Percentiles rank a stretch among this genome's conserved stretches.
These are phyloP conservation scores for Pogona vitticeps DNA, from an alignment of 2,113 vertebrate genomes.

Conservation along the genomic window DNA sequence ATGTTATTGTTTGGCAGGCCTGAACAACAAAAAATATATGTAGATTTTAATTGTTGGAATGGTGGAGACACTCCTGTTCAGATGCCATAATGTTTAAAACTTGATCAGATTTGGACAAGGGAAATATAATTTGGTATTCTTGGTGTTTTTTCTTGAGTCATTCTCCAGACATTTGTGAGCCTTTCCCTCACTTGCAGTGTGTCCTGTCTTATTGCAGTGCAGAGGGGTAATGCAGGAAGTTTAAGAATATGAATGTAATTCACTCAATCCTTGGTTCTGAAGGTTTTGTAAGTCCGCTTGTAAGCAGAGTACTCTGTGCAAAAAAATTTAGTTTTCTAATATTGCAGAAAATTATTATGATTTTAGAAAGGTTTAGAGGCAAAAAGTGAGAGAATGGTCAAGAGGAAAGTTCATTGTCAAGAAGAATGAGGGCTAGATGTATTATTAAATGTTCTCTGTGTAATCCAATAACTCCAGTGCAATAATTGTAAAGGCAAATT, in stretches of 20 bases:
- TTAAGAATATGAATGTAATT: conserved; percentile 46
- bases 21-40: conserved; percentile 11
- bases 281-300: neutral
- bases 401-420: neutral
- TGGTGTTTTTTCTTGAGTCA: neutral
- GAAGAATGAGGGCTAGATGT: neutral
- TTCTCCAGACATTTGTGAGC: neutral
- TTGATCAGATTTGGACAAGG: conserved; percentile 38
- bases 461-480: neutral
- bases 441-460: neutral
- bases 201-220: conserved; percentile 20
- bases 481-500: neutral
- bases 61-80: conserved; percentile 26
- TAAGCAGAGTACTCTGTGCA: neutral
- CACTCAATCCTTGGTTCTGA: conserved; percentile 29
- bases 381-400: neutral
- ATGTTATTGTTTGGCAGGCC: conserved; percentile 26
- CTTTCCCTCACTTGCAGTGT: no score
- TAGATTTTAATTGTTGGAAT: conserved; percentile 16
- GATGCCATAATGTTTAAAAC: conserved; percentile 29
- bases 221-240: conserved; percentile 39
- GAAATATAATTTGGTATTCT: conserved; percentile 31
- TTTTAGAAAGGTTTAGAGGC: neutral
- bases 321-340: neutral
- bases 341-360: neutral